These are phyloP conservation scores for Diloba caeruleocephala DNA, from an alignment of 2,888 invertebrate species.

Conservation along the genomic window DNA sequence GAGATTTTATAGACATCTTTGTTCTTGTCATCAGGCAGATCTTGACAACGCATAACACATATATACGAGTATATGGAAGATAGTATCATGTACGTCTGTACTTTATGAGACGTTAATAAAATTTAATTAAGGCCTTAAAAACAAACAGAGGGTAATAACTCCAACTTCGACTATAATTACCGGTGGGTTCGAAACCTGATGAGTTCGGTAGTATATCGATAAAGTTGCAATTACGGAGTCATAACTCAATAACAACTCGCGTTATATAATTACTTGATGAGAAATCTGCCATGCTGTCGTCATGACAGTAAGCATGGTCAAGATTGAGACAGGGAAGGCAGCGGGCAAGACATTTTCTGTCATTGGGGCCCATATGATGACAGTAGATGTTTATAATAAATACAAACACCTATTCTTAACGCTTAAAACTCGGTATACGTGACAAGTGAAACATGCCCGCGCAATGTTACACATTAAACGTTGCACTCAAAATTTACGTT, in stretches of 20 bases:
- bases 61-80: constrained; percentile 16
- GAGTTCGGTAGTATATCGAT: constrained; percentile 60
- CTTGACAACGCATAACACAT: constrained; percentile 18
- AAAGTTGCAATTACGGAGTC: constrained; percentile 63
- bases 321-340: constrained; percentile 14
- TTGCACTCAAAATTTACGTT: too few species aligned
- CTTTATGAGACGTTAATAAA: constrained; percentile 35
- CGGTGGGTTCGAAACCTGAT: constrained; percentile 49
- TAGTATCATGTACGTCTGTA: constrained; percentile 24
- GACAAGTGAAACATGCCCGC: too few species aligned
- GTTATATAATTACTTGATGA: constrained; percentile 62
- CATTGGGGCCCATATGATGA: not conserved
- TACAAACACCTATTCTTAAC: too few species aligned
- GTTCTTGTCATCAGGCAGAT: constrained; percentile 20
- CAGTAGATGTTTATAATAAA: not conserved
- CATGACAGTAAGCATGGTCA: constrained; percentile 31
- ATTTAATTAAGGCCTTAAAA: constrained; percentile 54
- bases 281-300: constrained; percentile 47
- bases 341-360: not conserved
- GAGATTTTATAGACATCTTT: constrained; percentile 4
- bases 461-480: too few species aligned
- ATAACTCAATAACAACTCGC: constrained; percentile 43
- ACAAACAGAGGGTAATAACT: constrained; percentile 57
- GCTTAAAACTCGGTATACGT: too few species aligned
- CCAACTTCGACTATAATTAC: constrained; percentile 48